A percentile compares a stretch with the other conserved stretches of the same genome.
These are phyloP conservation scores for Agonopterix subpropinquella DNA, from an alignment of 2,888 invertebrate species.

Conservation along the genomic window DNA sequence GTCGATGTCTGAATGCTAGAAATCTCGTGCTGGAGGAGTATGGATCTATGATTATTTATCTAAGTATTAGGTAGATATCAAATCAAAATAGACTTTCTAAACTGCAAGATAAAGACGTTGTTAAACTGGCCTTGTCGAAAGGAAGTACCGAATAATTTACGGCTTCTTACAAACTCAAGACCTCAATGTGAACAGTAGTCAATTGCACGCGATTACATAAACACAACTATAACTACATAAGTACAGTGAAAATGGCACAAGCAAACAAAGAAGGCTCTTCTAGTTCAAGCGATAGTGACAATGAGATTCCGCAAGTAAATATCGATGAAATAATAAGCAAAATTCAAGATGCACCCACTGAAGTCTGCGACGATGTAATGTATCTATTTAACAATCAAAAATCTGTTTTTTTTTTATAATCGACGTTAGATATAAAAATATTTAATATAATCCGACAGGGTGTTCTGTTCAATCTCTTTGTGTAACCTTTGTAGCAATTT, in stretches of 20 bases:
- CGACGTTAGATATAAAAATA: too few relatives aligned
- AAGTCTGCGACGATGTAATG: slow-evolving; percentile 33
- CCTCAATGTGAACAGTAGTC: slow-evolving; percentile 25
- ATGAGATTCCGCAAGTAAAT: slow-evolving; percentile 20
- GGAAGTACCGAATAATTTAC: slow-evolving; percentile 39
- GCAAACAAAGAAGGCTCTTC: background rate
- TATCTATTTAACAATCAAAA: background rate
- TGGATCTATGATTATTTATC: too few relatives aligned
- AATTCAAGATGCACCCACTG: slow-evolving; percentile 40
- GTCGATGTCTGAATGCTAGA: too few relatives aligned
- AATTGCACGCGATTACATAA: slow-evolving; percentile 23
- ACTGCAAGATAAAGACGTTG: too few relatives aligned
- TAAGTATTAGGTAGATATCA: too few relatives aligned
- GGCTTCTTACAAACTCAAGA: slow-evolving; percentile 8
- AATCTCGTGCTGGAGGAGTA: too few relatives aligned
- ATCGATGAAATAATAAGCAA: slow-evolving; percentile 35
- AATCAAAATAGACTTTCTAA: too few relatives aligned
- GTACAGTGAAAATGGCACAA: background rate
- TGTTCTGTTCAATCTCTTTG: too few relatives aligned
- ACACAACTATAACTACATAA: slow-evolving; percentile 16
- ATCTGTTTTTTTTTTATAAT: too few relatives aligned
- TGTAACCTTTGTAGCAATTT: too few relatives aligned
- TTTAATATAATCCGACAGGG: too few relatives aligned
- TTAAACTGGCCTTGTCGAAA: slow-evolving; percentile 37
- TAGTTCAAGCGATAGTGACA: slow-evolving; percentile 18